phyloP scores from a whole-genome alignment of 2,888 invertebrate species.

The Perizoma affinitatum region DNA sequence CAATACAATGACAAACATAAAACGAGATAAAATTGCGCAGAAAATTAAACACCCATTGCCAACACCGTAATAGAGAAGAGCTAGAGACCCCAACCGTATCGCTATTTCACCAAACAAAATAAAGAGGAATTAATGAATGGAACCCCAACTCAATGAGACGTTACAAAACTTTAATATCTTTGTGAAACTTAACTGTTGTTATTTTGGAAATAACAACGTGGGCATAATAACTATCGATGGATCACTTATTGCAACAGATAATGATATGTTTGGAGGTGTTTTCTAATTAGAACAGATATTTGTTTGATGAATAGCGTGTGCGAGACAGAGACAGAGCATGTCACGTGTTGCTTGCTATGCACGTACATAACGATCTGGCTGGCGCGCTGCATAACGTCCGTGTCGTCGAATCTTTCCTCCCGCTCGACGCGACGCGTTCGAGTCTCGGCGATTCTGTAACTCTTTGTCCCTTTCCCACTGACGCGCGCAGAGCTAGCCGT shows the following conservation, averaged over 20 bases:
- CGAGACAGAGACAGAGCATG: constrained; percentile 54
- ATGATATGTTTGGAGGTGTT: not conserved
- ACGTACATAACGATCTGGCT: constrained; percentile 95
- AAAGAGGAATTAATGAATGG: not conserved
- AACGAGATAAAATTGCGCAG: constrained; percentile 52
- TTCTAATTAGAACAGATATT: constrained; percentile 33
- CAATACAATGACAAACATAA: constrained; percentile 51
- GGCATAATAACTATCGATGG: no score
- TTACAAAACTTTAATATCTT: no score
- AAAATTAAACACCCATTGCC: constrained; percentile 69
- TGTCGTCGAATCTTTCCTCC: constrained; percentile 88
- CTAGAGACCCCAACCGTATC: constrained; percentile 65
- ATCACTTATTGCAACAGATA: no score
- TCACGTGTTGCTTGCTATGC: constrained; percentile 41
- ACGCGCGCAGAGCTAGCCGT: constrained; percentile 52
- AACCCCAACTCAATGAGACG: no score
- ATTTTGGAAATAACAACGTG: no score
- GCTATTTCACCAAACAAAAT: constrained; percentile 74
- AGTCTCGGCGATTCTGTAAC: constrained; percentile 76
- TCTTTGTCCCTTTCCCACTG: constrained; percentile 66
- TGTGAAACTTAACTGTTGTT: no score
- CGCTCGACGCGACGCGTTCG: constrained; percentile 78
- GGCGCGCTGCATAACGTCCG: constrained; percentile 92
- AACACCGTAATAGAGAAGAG: constrained; percentile 63
- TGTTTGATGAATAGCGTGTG: constrained; percentile 67